These are phyloP conservation scores for Climacteris rufus DNA, from an alignment of 2,113 vertebrate species.

Conservation along the genomic window DNA sequence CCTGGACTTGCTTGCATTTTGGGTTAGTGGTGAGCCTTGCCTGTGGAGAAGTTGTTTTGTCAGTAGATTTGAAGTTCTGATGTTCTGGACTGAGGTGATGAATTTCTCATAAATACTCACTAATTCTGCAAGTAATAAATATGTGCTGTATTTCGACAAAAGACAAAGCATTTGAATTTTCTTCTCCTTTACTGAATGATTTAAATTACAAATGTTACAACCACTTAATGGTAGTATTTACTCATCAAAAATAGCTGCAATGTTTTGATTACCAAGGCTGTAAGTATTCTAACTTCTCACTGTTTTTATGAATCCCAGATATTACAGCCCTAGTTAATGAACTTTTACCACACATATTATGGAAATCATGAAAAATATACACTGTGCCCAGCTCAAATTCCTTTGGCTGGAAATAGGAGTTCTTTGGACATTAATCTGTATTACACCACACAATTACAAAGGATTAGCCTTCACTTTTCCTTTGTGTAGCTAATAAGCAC, in stretches of 20 bases:
- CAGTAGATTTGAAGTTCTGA: not conserved
- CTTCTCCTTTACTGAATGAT: not conserved
- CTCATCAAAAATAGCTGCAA: not conserved
- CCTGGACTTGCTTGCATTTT: not conserved
- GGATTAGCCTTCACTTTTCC: not conserved
- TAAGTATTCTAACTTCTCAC: not conserved
- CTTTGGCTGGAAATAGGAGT: not conserved
- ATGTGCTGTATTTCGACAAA: not conserved
- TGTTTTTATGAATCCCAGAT: not conserved
- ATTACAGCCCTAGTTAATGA: not conserved
- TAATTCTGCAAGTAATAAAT: not conserved
- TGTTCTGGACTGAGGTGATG: not conserved
- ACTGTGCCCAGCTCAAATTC: rapidly evolving
- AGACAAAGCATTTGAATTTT: not conserved
- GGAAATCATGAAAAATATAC: not conserved
- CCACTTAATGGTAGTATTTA: not conserved
- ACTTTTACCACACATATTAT: not conserved
- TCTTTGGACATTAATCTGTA: not conserved
- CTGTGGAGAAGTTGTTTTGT: not conserved
- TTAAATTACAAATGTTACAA: not conserved
- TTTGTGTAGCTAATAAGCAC: not conserved
- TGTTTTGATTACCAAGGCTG: not conserved
- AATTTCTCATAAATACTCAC: not conserved
- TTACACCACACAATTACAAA: not conserved
- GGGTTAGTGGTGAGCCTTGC: not conserved